Percentiles rank a stretch among this genome's conserved stretches.
Conservation (phyloP, 2,113 vertebrate species). For the Leiothrix lutea region DNA sequence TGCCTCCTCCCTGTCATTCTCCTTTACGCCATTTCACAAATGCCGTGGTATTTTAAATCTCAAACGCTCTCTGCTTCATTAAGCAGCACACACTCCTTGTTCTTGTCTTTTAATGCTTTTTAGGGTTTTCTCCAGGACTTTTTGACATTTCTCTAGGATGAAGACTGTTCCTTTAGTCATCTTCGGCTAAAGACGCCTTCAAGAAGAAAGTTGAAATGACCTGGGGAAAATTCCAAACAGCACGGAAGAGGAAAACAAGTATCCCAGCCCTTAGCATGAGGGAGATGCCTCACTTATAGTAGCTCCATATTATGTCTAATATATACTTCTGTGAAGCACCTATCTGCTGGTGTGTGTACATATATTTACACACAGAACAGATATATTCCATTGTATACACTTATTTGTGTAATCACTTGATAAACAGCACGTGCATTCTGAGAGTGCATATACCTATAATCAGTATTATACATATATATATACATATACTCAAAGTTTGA, state of each 20-base stretch:
- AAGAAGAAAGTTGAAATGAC: conserved; percentile 68
- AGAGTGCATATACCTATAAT: conserved; percentile 22
- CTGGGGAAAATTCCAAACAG: conserved; percentile 71
- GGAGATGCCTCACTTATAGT: conserved; percentile 34
- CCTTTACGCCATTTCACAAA: background rate
- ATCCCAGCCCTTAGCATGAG: conserved; percentile 60
- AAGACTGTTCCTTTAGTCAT: conserved; percentile 67
- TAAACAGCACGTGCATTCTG: conserved; percentile 26
- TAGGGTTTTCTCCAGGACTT: conserved; percentile 71
- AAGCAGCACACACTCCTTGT: conserved; percentile 48
- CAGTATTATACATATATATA: conserved; percentile 17
- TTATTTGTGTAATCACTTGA: conserved; percentile 49
- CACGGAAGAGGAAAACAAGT: conserved; percentile 64
- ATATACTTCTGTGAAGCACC: conserved; percentile 61
- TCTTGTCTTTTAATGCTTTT: conserved; percentile 67
- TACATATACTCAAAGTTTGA: conserved; percentile 35
- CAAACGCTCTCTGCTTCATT: background rate
- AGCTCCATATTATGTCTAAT: conserved; percentile 25
- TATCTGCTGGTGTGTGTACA: conserved; percentile 11
- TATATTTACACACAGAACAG: background rate
- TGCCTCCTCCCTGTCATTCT: background rate
- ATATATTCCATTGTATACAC: conserved; percentile 50
- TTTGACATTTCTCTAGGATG: conserved; percentile 68
- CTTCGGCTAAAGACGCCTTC: conserved; percentile 66
- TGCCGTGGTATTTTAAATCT: background rate